phyloP scores from a whole-genome alignment of 2,888 invertebrate genomes.

The Drosophila phalerata region DNA sequence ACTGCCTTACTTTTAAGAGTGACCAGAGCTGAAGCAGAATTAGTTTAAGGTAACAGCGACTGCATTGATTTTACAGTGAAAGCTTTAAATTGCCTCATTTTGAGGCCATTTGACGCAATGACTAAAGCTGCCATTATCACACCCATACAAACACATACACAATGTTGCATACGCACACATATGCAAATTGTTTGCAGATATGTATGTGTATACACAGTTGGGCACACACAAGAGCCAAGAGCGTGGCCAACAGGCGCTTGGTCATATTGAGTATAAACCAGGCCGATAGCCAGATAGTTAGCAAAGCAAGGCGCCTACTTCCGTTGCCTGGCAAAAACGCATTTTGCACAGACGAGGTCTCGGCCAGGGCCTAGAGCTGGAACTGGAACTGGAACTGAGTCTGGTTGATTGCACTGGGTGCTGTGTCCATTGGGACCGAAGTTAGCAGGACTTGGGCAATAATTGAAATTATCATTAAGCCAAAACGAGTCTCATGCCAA shows the following conservation, averaged over 20 bases:
- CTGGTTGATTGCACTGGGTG: slow-evolving; percentile 26
- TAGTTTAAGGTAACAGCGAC: background rate
- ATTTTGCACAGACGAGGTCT: slow-evolving; percentile 19
- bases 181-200: slow-evolving; percentile 35
- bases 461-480: slow-evolving; percentile 80
- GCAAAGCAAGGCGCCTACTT: slow-evolving; percentile 28
- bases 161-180: slow-evolving; percentile 23
- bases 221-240: slow-evolving; percentile 37
- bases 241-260: slow-evolving; percentile 65
- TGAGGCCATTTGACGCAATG: slow-evolving; percentile 32
- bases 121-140: slow-evolving; percentile 60
- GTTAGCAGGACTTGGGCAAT: slow-evolving; percentile 55
- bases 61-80: slow-evolving; percentile 9
- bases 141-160: slow-evolving; percentile 12
- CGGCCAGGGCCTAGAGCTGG: background rate
- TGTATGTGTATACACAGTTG: slow-evolving; percentile 28
- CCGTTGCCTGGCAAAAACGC: slow-evolving; percentile 30
- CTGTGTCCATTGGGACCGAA: background rate
- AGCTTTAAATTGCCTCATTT: slow-evolving; percentile 57
- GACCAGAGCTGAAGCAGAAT: background rate
- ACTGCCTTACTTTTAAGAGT: background rate
- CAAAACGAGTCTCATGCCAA: slow-evolving; percentile 57
- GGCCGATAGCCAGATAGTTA: slow-evolving; percentile 47
- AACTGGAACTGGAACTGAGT: slow-evolving; percentile 2
- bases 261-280: slow-evolving; percentile 63